Percentiles rank a stretch among this genome's conserved stretches.
phyloP scores from a whole-genome alignment of 2,888 invertebrate genomes.

The Lepeophtheirus nordmannii region DNA sequence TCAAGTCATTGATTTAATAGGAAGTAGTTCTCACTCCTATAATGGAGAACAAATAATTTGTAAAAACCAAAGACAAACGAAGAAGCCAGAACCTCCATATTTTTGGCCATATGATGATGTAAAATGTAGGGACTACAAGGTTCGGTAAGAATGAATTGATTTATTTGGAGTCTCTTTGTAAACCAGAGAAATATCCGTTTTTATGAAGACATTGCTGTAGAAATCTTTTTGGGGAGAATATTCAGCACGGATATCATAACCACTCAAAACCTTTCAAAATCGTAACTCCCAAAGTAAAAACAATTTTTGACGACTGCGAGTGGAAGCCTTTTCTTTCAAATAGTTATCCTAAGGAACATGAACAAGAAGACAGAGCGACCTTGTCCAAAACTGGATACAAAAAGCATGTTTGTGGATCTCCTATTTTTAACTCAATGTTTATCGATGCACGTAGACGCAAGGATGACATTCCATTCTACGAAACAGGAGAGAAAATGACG shows the following conservation, averaged over 20 bases:
- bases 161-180: background rate
- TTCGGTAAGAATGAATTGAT: background rate
- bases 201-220: background rate
- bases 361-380: background rate
- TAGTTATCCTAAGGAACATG: background rate
- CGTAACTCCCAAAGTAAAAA: background rate
- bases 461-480: constrained; percentile 17
- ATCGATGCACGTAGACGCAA: constrained; percentile 6
- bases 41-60: constrained; percentile 5
- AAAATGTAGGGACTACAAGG: constrained; percentile 13
- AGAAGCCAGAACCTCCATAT: constrained; percentile 8
- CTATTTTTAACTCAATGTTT: background rate
- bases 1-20: background rate
- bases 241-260: too few relatives aligned
- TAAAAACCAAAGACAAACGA: background rate
- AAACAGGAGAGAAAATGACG: constrained; percentile 9
- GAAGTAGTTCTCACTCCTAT: background rate
- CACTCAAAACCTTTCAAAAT: background rate
- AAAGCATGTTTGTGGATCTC: background rate
- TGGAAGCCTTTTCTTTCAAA: constrained; percentile 4
- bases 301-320: constrained; percentile 12
- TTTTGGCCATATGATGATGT: constrained; percentile 10
- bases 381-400: background rate
- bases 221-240: too few relatives aligned
- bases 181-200: too few relatives aligned